phyloP scores from a whole-genome alignment of 2,113 vertebrate genomes.

The Lepus americanus region DNA sequence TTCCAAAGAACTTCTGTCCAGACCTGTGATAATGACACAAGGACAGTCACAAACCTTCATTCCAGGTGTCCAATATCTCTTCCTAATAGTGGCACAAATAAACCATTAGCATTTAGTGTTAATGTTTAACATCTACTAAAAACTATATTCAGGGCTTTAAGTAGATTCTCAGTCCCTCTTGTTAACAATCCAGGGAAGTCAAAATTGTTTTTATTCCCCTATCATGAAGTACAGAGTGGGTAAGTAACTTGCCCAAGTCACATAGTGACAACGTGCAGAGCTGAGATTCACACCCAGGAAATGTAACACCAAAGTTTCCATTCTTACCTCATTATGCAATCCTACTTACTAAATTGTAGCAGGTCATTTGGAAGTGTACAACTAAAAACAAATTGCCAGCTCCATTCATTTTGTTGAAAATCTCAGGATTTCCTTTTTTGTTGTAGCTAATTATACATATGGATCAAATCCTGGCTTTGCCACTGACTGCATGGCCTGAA shows the following conservation, averaged over 20 bases:
- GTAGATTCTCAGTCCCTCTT: constrained; percentile 3
- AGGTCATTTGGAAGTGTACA: neutral
- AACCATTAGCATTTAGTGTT: no score
- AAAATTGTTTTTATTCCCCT: neutral
- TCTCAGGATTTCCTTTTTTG: no score
- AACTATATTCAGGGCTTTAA: neutral
- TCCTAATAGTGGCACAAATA: neutral
- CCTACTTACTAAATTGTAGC: neutral
- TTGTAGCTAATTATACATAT: no score
- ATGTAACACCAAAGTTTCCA: neutral
- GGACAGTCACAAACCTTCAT: constrained; percentile 5
- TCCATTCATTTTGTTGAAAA: no score
- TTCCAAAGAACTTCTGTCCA: constrained; percentile 96
- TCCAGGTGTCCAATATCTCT: neutral
- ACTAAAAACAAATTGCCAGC: no score
- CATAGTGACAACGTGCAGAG: neutral
- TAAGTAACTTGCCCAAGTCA: neutral
- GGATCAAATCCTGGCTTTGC: no score
- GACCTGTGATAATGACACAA: constrained; percentile 88
- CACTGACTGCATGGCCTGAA: no score
- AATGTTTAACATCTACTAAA: no score
- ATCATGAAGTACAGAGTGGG: no score
- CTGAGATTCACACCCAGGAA: neutral
- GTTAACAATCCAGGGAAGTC: neutral
- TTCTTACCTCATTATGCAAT: neutral